Evolutionary conservation across 2,797 vertebrate genomes (phyloP).

Genomic region (Bovichtus variegatus): DNA sequence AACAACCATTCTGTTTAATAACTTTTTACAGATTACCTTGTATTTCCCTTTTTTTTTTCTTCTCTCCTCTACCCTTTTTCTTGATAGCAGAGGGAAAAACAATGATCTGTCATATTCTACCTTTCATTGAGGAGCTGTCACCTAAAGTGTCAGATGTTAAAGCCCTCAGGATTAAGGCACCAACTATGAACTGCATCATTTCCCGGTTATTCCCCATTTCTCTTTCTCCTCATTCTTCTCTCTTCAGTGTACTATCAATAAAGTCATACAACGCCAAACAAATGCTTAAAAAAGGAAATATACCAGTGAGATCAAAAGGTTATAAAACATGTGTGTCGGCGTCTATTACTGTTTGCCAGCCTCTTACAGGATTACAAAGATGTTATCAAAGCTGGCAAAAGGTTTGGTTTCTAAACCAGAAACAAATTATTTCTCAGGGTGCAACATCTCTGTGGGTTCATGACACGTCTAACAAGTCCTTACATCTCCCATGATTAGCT

Average conservation of each 20-base stretch:
- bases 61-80: not conserved
- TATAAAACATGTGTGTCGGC: too few species aligned
- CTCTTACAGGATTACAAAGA: too few species aligned
- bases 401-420: not conserved
- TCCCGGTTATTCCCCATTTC: not conserved
- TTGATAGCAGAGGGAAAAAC: not conserved
- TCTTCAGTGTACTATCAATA: not conserved
- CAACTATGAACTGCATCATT: not conserved
- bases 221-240: not conserved
- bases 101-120: not conserved
- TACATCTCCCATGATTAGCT: not conserved
- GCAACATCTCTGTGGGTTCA: not conserved
- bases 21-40: not conserved
- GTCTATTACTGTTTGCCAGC: too few species aligned
- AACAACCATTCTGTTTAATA: not conserved
- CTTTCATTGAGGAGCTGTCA: not conserved
- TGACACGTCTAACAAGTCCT: not conserved
- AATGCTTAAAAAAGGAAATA: not conserved
- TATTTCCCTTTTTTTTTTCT: not conserved
- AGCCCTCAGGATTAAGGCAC: not conserved
- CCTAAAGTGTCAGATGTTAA: not conserved
- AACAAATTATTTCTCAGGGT: rapidly evolving
- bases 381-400: not conserved
- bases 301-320: too few species aligned
- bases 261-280: not conserved